Evolutionary conservation across 92 coral and sea anemone species (phyloP).

Genomic region (Parazoanthus atlanticus): DNA sequence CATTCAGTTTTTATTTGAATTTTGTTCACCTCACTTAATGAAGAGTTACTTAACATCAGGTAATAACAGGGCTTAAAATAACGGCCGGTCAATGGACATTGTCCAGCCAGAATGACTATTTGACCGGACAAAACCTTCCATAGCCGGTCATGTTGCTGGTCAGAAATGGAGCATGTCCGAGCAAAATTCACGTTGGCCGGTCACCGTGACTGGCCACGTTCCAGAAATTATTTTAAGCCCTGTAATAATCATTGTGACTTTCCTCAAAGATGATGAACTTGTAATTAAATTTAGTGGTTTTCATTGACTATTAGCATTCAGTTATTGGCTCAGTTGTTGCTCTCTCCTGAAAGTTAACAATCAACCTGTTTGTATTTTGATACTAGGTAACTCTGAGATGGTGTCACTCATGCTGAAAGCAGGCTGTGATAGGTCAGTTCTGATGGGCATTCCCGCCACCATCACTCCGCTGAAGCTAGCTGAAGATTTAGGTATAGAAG

Average conservation of each 20-base stretch:
- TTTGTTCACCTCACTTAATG: background rate
- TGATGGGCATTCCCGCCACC: constrained; percentile 81
- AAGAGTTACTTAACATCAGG: background rate
- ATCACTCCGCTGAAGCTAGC: constrained; percentile 78
- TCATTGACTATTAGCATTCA: background rate
- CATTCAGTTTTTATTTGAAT: background rate
- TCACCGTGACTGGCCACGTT: too few species aligned
- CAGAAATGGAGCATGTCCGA: too few species aligned
- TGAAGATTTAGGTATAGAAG: constrained; percentile 78
- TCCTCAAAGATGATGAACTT: too few species aligned
- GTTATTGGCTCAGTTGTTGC: background rate
- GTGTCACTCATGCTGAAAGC: constrained; percentile 73
- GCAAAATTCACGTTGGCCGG: too few species aligned
- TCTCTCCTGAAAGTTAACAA: background rate
- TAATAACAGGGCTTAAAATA: too few species aligned
- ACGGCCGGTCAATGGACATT: too few species aligned
- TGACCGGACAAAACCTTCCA: too few species aligned
- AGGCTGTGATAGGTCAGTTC: constrained; percentile 65
- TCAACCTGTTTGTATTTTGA: background rate
- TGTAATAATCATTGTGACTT: too few species aligned
- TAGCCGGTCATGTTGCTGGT: too few species aligned
- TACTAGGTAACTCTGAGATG: constrained; percentile 76
- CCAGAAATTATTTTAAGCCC: too few species aligned
- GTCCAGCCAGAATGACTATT: too few species aligned
- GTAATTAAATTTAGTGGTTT: background rate